Conservation (phyloP, 1,140 invertebrate genomes). For the Nautilus pompilius region DNA sequence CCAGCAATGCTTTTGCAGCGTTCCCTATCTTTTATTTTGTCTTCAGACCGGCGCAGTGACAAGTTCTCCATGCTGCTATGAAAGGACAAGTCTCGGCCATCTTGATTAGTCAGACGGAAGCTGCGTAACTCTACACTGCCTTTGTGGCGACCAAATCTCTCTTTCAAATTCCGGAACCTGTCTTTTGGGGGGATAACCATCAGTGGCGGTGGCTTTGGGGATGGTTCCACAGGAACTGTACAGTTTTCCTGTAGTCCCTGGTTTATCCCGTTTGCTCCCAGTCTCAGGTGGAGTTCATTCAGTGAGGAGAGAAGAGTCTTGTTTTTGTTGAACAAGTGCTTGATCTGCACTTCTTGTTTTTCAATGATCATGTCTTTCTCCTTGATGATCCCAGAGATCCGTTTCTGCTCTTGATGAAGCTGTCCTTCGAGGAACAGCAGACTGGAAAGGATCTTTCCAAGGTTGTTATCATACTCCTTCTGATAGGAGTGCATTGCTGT, state of each 20-base stretch:
- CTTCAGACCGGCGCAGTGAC: neutral
- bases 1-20: neutral
- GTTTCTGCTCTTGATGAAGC: neutral
- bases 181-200: neutral
- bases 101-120: neutral
- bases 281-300: neutral
- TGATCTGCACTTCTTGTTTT: neutral
- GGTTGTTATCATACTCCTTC: neutral
- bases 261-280: neutral
- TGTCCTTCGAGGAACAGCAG: neutral
- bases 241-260: neutral
- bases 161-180: neutral
- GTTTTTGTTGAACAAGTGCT: neutral
- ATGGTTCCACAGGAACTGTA: neutral
- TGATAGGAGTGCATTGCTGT: neutral
- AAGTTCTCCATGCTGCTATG: slow-evolving; percentile 2
- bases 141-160: neutral
- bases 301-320: neutral
- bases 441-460: neutral
- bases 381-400: neutral
- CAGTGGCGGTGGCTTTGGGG: neutral
- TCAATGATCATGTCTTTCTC: neutral
- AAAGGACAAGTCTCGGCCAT: neutral
- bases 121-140: neutral
- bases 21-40: neutral